phyloP scores from a whole-genome alignment of 2,113 vertebrate genomes.

The Vulpes ferrilata region DNA sequence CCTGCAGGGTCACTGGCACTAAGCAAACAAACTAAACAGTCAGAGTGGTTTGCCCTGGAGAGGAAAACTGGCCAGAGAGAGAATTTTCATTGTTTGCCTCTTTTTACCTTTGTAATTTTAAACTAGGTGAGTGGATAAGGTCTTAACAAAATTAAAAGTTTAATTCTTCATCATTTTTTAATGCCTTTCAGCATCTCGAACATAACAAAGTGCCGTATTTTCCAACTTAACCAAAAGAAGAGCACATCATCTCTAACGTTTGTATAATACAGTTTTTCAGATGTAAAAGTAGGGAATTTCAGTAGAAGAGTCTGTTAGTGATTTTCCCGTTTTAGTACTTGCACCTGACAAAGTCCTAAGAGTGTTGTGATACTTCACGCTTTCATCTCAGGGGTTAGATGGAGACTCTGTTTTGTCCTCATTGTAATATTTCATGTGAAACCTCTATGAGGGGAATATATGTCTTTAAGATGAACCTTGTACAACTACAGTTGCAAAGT shows the following conservation, averaged over 20 bases:
- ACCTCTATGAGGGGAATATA: background rate
- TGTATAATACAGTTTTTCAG: background rate
- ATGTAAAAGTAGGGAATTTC: background rate
- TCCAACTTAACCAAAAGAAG: background rate
- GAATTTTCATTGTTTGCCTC: background rate
- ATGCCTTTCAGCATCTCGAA: background rate
- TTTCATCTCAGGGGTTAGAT: background rate
- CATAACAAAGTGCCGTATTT: background rate
- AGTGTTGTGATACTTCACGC: background rate
- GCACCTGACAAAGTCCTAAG: background rate
- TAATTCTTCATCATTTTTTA: background rate
- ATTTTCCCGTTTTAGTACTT: background rate
- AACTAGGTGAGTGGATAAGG: background rate
- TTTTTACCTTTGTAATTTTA: background rate
- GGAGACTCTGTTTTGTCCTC: background rate
- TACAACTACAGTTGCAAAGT: background rate
- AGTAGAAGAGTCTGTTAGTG: background rate
- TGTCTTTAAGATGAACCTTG: background rate
- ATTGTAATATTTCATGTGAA: background rate
- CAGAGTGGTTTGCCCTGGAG: background rate
- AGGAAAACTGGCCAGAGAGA: slow-evolving; percentile 1
- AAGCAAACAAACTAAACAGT: background rate
- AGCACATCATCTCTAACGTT: background rate
- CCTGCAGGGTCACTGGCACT: background rate
- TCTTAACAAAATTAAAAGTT: slow-evolving; percentile 18